These are phyloP conservation scores for Bettongia penicillata DNA, from an alignment of 2,113 vertebrate genomes.

Conservation along the genomic window DNA sequence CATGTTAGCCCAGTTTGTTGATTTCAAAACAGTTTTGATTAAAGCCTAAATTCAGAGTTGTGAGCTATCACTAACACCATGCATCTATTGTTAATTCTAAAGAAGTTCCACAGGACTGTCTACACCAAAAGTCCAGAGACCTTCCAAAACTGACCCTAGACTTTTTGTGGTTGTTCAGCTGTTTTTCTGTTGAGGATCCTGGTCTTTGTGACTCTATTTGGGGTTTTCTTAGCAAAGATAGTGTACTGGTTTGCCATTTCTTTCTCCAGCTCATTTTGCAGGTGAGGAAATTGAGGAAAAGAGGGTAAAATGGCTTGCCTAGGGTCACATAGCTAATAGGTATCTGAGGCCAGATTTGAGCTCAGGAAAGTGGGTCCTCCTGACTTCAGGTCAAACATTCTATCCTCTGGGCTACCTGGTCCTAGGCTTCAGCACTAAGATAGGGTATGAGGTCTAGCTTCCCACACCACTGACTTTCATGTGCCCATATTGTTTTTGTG, in stretches of 20 bases:
- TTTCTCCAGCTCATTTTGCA: not conserved
- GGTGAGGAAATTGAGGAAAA: not conserved
- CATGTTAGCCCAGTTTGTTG: constrained; percentile 65
- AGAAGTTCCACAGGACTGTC: not conserved
- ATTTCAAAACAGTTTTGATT: constrained; percentile 59
- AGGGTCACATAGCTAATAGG: not conserved
- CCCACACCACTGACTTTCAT: not conserved
- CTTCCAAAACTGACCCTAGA: not conserved
- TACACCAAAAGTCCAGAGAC: not conserved
- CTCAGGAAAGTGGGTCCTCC: not conserved
- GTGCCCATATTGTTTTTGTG: not conserved
- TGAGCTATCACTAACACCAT: constrained; percentile 2
- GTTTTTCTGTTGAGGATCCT: not conserved
- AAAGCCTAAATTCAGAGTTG: constrained; percentile 45
- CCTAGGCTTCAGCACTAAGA: not conserved
- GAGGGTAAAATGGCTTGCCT: not conserved
- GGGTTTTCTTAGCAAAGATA: not conserved
- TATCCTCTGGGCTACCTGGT: not conserved
- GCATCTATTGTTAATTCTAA: not conserved
- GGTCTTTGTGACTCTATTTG: not conserved
- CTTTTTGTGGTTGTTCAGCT: not conserved
- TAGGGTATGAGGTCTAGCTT: not conserved
- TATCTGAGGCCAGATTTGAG: not conserved
- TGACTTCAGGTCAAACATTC: not conserved
- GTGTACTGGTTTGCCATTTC: not conserved